A percentile compares a stretch with the other conserved stretches of the same genome.
Evolutionary conservation across 2,113 vertebrate species (phyloP).

Genomic region (Cynopterus brachyotis): DNA sequence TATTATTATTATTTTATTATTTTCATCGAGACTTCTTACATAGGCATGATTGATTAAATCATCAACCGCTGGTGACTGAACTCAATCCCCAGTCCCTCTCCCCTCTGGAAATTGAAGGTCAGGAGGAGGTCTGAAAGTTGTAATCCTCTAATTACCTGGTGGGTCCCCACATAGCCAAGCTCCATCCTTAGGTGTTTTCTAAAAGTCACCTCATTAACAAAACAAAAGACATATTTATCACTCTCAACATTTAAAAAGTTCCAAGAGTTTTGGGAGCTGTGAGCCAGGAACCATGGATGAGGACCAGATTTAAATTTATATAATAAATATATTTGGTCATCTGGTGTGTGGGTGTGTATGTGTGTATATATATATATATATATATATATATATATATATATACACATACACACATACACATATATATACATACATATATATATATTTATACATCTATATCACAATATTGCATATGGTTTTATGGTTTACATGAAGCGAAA

Average conservation of each 20-base stretch:
- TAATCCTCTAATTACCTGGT: background rate
- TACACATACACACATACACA: too few relatives aligned
- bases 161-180: background rate
- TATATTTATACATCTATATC: background rate
- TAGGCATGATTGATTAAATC: background rate
- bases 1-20: background rate
- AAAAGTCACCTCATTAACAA: background rate
- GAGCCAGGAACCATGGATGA: background rate
- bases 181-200: background rate
- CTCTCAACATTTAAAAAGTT: background rate
- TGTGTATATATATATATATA: too few relatives aligned
- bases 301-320: background rate
- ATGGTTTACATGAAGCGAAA: background rate
- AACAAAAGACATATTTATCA: background rate
- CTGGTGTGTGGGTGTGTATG: too few relatives aligned
- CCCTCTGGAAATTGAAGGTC: background rate
- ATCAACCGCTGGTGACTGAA: background rate
- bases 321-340: background rate
- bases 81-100: background rate
- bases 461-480: background rate
- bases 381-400: too few relatives aligned
- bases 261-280: background rate
- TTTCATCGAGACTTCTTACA: background rate
- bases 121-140: background rate
- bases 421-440: too few relatives aligned